Percentiles rank a stretch among this genome's conserved stretches.
These are phyloP conservation scores for Sinocyclocheilus maitianheensis DNA, from an alignment of 2,113 vertebrate species.

Conservation along the genomic window DNA sequence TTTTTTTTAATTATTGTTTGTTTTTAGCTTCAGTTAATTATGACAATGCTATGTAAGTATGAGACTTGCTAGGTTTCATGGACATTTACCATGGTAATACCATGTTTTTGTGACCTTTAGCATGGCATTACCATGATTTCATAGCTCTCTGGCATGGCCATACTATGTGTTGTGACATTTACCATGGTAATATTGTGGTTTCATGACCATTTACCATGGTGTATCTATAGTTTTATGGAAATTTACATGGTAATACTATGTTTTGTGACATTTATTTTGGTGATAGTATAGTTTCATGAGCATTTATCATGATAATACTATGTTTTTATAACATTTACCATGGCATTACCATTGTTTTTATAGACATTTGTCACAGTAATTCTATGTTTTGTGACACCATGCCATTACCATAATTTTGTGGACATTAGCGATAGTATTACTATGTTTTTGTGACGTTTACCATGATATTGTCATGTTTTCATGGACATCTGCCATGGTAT, in stretches of 20 bases:
- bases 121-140: neutral
- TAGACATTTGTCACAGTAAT: neutral
- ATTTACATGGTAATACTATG: neutral
- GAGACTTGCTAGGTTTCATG: neutral
- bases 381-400: neutral
- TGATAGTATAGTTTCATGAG: neutral
- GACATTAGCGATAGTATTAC: neutral
- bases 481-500: neutral
- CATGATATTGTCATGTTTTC: neutral
- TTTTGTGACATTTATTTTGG: neutral
- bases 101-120: neutral
- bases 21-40: too few relatives aligned
- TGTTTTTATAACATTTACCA: neutral
- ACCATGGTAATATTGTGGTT: neutral
- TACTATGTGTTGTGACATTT: constrained; percentile 1
- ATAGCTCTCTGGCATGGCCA: neutral
- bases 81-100: neutral
- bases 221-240: too few relatives aligned
- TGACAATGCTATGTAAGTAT: neutral
- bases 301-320: too few relatives aligned
- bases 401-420: too few relatives aligned
- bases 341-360: neutral
- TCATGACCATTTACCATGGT: neutral
- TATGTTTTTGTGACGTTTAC: neutral
- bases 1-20: too few relatives aligned